phyloP scores from a whole-genome alignment of 2,113 vertebrate genomes.

The Hepsetus odoe region DNA sequence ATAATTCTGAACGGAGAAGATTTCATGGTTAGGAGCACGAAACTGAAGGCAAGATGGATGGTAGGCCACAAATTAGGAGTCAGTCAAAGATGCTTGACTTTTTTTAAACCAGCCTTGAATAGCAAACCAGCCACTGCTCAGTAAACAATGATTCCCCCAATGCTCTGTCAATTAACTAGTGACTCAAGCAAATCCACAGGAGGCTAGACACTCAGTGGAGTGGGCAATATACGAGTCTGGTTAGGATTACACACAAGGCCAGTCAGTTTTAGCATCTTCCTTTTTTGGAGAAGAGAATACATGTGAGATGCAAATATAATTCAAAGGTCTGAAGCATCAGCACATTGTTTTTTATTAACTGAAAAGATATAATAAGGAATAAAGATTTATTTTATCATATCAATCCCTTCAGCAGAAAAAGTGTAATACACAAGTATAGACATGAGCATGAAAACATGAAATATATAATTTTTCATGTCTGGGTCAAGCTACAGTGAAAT shows the following conservation, averaged over 20 bases:
- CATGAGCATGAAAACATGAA: constrained; percentile 15
- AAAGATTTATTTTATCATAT: constrained; percentile 9
- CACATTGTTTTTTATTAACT: constrained; percentile 32
- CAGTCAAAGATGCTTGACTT: neutral
- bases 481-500: too few relatives aligned
- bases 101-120: constrained; percentile 14
- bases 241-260: constrained; percentile 15
- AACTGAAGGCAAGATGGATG: constrained; percentile 71
- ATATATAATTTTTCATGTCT: neutral
- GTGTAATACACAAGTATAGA: neutral
- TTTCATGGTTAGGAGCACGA: constrained; percentile 77
- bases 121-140: constrained; percentile 36
- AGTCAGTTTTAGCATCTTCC: neutral
- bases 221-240: neutral
- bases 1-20: constrained; percentile 73
- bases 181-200: constrained; percentile 45
- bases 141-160: constrained; percentile 42
- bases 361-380: constrained; percentile 12
- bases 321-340: constrained; percentile 18
- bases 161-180: constrained; percentile 42
- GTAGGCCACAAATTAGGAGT: constrained; percentile 55
- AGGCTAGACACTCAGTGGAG: constrained; percentile 6
- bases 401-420: constrained; percentile 15
- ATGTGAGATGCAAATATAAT: constrained; percentile 22
- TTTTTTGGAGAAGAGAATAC: constrained; percentile 14